Evolutionary conservation across 2,888 invertebrate genomes (phyloP), one percentile per base, ranked within the genome.

Genomic region (Cryptosula pallasiana): DNA sequence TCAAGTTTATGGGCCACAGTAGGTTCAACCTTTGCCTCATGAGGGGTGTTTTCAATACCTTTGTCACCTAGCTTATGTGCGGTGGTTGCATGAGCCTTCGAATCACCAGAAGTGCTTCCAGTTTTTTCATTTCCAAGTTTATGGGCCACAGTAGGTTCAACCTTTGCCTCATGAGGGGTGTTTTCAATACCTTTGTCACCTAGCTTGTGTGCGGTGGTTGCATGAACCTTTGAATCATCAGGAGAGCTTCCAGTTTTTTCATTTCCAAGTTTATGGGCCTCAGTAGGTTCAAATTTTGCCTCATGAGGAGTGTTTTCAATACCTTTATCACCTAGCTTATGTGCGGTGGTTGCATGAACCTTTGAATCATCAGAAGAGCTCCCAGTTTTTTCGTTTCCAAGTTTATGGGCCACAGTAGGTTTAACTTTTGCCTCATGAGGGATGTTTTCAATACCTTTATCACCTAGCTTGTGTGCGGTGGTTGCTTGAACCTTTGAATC

Each of bases 121-220:
- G n/a, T 57, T 13, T 23, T 23, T 23, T 57, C n/a, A 57, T 57
- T 23, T 25, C 57, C 57, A 13, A 57, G 25, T 57, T 57, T 57
- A 23, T 57, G 57, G n/a, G 57, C 57, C 5, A n/a, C 23, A 5
- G 16, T 25, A 13, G 57, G 57, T 5, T 57, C 57, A 57, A 57
- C 57, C 5, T 9, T 23, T n/a, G 57, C 16, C n/a, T 57, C 57
- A 5, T 57, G 5, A 13, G 57, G 57, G 5, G 25, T 13, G n/a
- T 57, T 57, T 23, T 57, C 57, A n/a, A 57, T 57, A 57, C 57
- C 57, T 23, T 57, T 57, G n/a, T 57, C 57, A 5, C 57, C 57
- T 5, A 57, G 25, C n/a, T 57, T 57, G 57, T 57, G 57, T 13
- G 57, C 57, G 5, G 25, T 25, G 9, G 16, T 25, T 57, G 57